Evolutionary conservation across 2,113 vertebrate genomes (phyloP), one percentile per base, ranked within the genome.

Genomic region (Prunella himalayana): DNA sequence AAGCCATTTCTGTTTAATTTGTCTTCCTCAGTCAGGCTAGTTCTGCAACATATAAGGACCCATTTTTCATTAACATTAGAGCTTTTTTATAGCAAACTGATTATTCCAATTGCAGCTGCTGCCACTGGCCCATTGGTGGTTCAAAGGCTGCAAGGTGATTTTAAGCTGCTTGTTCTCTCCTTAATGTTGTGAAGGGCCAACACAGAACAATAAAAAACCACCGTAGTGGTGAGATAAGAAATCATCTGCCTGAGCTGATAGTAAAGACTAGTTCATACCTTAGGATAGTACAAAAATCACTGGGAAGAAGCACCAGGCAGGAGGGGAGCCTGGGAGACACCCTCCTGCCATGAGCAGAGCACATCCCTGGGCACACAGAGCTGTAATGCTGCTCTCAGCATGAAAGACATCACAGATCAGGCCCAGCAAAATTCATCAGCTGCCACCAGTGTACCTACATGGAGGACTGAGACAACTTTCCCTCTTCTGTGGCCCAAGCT

Each of bases 401-500:
- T 11, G 19, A 50, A 49, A 66, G 17, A 7, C 12, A 8, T 3
- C 4, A 1, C 0, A 0, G 2, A n/a, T 63, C 42, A 61, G 44
- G 20, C 19, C 15, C 3, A 8, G 14, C 3, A 76, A 86, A 53
- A n/a, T 53, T 72, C 22, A 59, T 3, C 10, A 0, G 0, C 15
- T 70, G 23, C 31, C 9, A 2, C 9, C 6, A 1, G 4, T 42
- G 33, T 53, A 23, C 16, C 28, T 64, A 33, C 12, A 22, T 3
- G 24, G 33, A 27, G 22, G 21, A 27, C 23, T 68, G 41, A 41
- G 76, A 44, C 0, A 1, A 9, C 35, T 54, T 82, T 18, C 10
- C 24, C 19, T 7, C 0, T 14, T 12, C 17, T 24, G 12, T 1
- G 6, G 20, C 23, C 28, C 4, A 6, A 59, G 31, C 14, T 69